phyloP scores from a whole-genome alignment of 92 coral and sea anemone species.

The Umimayanthus chanpuru region DNA sequence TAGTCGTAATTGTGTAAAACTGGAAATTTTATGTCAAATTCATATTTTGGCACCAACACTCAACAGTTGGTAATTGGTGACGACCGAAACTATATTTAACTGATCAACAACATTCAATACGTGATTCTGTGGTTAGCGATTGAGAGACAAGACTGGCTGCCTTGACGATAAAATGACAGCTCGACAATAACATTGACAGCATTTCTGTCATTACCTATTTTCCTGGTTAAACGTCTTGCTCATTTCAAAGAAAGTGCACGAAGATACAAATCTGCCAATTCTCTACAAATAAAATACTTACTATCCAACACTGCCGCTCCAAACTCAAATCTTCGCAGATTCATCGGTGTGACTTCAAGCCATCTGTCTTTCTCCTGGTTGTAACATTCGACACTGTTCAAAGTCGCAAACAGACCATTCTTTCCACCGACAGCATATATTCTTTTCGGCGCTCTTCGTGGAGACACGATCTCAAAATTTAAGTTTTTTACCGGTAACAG shows the following conservation, averaged over 20 bases:
- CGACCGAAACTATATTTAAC: background rate
- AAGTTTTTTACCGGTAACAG: constrained; percentile 61
- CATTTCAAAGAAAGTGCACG: background rate
- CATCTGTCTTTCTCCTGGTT: constrained; percentile 80
- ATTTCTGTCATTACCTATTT: background rate
- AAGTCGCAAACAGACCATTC: constrained; percentile 90
- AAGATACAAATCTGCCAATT: background rate
- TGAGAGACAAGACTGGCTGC: background rate
- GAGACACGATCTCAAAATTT: constrained; percentile 54
- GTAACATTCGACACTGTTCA: constrained; percentile 82
- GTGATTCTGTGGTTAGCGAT: background rate
- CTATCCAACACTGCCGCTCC: constrained; percentile 90
- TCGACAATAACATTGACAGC: constrained; percentile 15
- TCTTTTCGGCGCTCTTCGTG: constrained; percentile 75
- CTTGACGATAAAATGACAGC: background rate
- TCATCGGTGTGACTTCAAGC: constrained; percentile 78
- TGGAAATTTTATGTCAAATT: background rate
- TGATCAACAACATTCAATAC: background rate
- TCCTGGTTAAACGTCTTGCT: background rate
- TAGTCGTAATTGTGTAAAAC: background rate
- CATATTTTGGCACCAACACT: background rate
- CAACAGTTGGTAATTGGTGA: background rate
- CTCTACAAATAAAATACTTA: constrained; percentile 30
- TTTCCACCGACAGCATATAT: constrained; percentile 91
- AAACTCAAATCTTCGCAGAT: constrained; percentile 86